Evolutionary conservation across 2,113 vertebrate genomes (phyloP).

Genomic region (Ceyx melanurus): DNA sequence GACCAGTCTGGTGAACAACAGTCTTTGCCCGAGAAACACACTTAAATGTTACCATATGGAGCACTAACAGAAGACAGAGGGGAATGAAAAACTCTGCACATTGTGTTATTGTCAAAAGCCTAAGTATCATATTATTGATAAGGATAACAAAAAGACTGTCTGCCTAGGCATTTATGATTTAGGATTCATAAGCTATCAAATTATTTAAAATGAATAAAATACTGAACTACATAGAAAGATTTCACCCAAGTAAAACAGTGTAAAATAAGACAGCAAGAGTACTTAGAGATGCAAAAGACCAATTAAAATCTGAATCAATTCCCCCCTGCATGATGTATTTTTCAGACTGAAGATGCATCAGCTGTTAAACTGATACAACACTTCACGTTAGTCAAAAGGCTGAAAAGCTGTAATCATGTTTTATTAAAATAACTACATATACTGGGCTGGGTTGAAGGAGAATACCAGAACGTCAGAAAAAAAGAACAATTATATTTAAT

Average conservation of each 20-base stretch:
- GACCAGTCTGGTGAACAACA: slow-evolving; percentile 53
- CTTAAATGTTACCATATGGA: slow-evolving; percentile 69
- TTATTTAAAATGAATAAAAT: not conserved
- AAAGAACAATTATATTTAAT: slow-evolving; percentile 1
- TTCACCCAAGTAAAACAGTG: not conserved
- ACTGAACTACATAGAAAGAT: not conserved
- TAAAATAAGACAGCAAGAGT: not conserved
- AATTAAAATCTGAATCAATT: slow-evolving; percentile 24
- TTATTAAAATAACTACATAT: slow-evolving; percentile 49
- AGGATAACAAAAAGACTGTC: slow-evolving; percentile 20
- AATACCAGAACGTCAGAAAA: not conserved
- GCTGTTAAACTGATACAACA: slow-evolving; percentile 34
- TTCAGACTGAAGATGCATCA: slow-evolving; percentile 39
- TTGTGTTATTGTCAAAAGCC: not conserved
- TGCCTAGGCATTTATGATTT: not conserved
- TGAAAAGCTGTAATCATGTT: slow-evolving; percentile 52
- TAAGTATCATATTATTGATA: slow-evolving; percentile 24
- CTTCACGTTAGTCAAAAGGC: slow-evolving; percentile 54
- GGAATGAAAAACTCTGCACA: slow-evolving; percentile 6
- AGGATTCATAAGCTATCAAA: slow-evolving; percentile 6
- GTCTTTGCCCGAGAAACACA: slow-evolving; percentile 27
- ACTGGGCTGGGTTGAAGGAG: not conserved
- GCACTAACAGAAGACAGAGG: slow-evolving; percentile 41
- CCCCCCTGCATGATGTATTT: not conserved
- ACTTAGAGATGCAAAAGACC: not conserved